phyloP scores from a whole-genome alignment of 2,113 vertebrate genomes.

The Sapayoa aenigma region DNA sequence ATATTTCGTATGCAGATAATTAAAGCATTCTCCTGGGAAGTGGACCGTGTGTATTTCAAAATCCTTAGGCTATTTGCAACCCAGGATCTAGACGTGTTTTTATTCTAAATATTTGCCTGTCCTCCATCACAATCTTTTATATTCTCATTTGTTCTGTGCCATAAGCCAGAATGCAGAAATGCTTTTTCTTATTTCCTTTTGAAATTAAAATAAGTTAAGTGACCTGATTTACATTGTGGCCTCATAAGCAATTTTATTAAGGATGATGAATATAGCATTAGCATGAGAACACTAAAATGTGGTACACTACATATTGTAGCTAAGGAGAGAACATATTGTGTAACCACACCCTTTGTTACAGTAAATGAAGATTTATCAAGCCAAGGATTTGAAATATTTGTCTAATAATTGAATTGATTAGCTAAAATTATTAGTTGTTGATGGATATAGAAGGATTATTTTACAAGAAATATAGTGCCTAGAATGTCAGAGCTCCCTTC shows the following conservation, averaged over 20 bases:
- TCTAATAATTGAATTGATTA: slow-evolving; percentile 46
- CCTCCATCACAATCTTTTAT: background rate
- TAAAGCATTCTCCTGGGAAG: background rate
- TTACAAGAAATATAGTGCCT: background rate
- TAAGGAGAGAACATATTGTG: background rate
- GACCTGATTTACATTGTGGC: background rate
- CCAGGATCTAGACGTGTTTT: background rate
- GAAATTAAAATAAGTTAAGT: background rate
- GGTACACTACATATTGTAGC: background rate
- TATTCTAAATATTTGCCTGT: background rate
- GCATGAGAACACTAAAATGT: rapidly evolving
- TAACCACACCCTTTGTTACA: background rate
- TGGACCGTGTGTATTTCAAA: background rate
- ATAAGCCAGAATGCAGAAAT: background rate
- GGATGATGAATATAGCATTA: background rate
- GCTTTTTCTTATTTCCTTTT: background rate
- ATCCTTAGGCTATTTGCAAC: background rate
- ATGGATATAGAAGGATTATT: slow-evolving; percentile 2
- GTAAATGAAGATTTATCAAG: background rate
- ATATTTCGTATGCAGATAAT: background rate
- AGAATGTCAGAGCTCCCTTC: slow-evolving; percentile 12
- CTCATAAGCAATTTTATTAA: background rate
- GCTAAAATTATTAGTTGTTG: slow-evolving; percentile 38
- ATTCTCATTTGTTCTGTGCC: background rate
- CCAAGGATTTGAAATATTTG: slow-evolving; percentile 31